Conservation (phyloP, 2,888 invertebrate genomes). For the Nymphalis urticae region DNA sequence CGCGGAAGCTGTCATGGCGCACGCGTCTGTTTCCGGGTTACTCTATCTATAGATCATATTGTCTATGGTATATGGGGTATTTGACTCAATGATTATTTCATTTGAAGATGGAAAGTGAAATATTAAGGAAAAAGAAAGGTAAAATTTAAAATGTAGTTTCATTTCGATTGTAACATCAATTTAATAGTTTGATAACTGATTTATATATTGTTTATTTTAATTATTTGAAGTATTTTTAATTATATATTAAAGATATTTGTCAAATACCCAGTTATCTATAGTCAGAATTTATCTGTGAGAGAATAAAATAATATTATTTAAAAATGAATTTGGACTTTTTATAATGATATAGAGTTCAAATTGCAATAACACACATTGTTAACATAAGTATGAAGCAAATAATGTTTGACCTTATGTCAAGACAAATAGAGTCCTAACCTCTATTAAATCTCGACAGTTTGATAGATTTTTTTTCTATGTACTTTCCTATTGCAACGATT, state of each 20-base stretch:
- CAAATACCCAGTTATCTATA: conserved; percentile 2
- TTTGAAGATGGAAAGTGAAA: neutral
- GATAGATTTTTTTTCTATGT: neutral
- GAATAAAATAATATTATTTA: neutral
- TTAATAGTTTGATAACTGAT: no score
- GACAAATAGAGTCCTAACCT: no score
- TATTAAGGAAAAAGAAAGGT: conserved; percentile 3
- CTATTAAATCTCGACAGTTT: no score
- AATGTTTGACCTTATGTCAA: no score
- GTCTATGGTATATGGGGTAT: conserved; percentile 5
- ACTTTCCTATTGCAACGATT: neutral
- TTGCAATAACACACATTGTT: neutral
- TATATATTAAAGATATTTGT: neutral
- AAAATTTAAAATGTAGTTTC: neutral
- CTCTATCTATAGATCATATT: conserved; percentile 53
- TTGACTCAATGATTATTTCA: neutral
- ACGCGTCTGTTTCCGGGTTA: conserved; percentile 91
- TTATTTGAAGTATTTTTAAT: neutral
- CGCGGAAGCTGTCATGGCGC: conserved; percentile 93
- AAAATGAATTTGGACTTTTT: neutral
- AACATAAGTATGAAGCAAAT: no score
- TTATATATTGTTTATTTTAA: neutral
- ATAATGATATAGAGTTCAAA: neutral
- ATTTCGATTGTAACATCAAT: neutral
- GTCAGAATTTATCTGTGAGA: neutral